phyloP scores from a whole-genome alignment of 1,140 invertebrate genomes.

The Cyrtorhinus lividipennis region DNA sequence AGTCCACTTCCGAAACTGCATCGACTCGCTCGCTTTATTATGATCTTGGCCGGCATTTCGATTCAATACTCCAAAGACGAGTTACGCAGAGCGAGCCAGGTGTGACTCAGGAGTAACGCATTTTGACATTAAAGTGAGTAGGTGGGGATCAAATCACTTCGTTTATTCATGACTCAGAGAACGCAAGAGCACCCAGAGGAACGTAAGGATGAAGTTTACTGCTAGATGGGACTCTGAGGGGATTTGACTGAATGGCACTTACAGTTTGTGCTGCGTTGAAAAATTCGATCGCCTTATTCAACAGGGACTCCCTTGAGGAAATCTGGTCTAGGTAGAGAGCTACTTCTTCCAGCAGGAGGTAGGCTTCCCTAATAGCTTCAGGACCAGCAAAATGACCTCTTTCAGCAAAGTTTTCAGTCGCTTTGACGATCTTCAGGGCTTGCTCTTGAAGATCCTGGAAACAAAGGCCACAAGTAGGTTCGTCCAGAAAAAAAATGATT shows the following conservation, averaged over 20 bases:
- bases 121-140: neutral
- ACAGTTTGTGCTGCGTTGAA: conserved; percentile 56
- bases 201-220: too few species aligned
- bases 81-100: too few species aligned
- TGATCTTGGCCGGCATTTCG: neutral
- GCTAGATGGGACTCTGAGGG: too few species aligned
- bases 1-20: neutral
- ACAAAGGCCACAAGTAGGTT: too few species aligned
- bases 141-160: too few species aligned
- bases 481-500: too few species aligned
- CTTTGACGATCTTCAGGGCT: conserved; percentile 58
- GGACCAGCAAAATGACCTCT: conserved; percentile 52
- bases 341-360: conserved; percentile 51
- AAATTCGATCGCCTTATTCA: conserved; percentile 55
- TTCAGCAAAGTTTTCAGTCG: conserved; percentile 57
- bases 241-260: too few species aligned
- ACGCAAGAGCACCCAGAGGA: too few species aligned
- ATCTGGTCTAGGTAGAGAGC: conserved; percentile 58
- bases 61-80: neutral
- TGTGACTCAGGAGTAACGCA: neutral
- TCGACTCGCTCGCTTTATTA: neutral
- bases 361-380: conserved; percentile 54
- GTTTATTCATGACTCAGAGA: too few species aligned
- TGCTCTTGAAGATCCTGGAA: conserved; percentile 53
- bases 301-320: conserved; percentile 49